Evolutionary conservation across 2,888 invertebrate species (phyloP), one percentile per base, ranked within the genome.

Genomic region (Lacanobia oleracea): DNA sequence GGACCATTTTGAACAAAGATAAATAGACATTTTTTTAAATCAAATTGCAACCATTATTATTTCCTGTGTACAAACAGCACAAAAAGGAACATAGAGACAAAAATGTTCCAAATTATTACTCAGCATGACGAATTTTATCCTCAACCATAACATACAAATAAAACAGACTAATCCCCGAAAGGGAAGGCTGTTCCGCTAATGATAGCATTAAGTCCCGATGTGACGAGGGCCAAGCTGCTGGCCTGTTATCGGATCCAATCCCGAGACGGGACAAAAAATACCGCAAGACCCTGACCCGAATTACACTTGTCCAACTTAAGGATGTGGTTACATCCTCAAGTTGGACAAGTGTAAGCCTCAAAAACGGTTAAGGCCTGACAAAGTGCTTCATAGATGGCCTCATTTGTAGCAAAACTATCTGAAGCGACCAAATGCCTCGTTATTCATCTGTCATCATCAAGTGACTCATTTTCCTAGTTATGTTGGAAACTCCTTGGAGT

Each of bases 151-250:
- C 76, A 21, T 61, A 63, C 9, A 67, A 80, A 66, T 54, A 50
- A 12, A 76, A 64, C 33, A 23, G 9, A 40, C 33, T 81, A 72
- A 79, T 77, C 77, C 45, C 61, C 21, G 10, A 54, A 66, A 59
- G 59, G 37, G 67, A 59, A 71, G 51, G 45, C 62, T 66, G 59
- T 62, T 67, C 59, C 54, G 21, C 54, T 77, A 81, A 81, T 77
- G 81, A 81, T 81, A 72, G 51, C 65, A 71, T 72, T 79, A 81
- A 68, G 67, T 67, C 56, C 45, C 45, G 7, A 64, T 45, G 65
- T 79, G 79, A 81, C 79, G 65, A 79, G 82, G 82, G 82, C 16
- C 62, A 67, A 72, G 67, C 67, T 65, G 63, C 43, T 67, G 8
- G 63, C 57, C 57, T 40, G 66, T 77, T 81, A 77, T 68, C 77